Conservation (phyloP, 2,888 invertebrate genomes). For the Gari tellinella region DNA sequence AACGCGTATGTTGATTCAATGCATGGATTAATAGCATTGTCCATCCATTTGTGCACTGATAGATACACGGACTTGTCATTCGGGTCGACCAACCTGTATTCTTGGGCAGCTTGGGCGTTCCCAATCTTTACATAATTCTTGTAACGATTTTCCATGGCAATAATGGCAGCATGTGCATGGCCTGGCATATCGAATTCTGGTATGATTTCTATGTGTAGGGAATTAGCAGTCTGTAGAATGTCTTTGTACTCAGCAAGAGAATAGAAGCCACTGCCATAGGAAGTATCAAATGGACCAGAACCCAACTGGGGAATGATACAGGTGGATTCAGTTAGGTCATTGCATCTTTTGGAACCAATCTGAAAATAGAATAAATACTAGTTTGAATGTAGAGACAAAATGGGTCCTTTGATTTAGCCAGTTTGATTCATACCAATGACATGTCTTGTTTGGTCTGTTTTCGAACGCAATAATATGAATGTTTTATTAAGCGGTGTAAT, state of each 20-base stretch:
- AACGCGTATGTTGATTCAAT: constrained; percentile 74
- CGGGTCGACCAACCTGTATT: constrained; percentile 68
- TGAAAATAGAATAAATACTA: constrained; percentile 27
- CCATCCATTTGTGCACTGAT: constrained; percentile 72
- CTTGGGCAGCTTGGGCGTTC: constrained; percentile 49
- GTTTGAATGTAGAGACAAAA: no score
- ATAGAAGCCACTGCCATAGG: constrained; percentile 70
- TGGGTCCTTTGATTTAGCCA: no score
- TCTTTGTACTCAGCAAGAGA: constrained; percentile 68
- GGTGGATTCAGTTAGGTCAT: constrained; percentile 61
- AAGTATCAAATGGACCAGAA: constrained; percentile 65
- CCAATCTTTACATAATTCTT: constrained; percentile 8
- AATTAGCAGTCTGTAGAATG: constrained; percentile 75
- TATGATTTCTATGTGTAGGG: constrained; percentile 77
- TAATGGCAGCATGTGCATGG: constrained; percentile 79
- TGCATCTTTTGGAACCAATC: constrained; percentile 69
- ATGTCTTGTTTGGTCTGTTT: no score
- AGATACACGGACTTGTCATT: constrained; percentile 64
- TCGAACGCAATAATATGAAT: no score
- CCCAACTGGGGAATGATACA: constrained; percentile 76
- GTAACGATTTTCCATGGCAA: constrained; percentile 76
- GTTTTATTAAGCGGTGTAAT: no score
- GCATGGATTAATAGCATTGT: constrained; percentile 77
- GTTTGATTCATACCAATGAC: no score
- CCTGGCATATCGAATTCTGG: constrained; percentile 83